A percentile compares a stretch with the other conserved stretches of the same genome.
Evolutionary conservation across 1,140 invertebrate genomes (phyloP).

Genomic region (Ceratina australensis): DNA sequence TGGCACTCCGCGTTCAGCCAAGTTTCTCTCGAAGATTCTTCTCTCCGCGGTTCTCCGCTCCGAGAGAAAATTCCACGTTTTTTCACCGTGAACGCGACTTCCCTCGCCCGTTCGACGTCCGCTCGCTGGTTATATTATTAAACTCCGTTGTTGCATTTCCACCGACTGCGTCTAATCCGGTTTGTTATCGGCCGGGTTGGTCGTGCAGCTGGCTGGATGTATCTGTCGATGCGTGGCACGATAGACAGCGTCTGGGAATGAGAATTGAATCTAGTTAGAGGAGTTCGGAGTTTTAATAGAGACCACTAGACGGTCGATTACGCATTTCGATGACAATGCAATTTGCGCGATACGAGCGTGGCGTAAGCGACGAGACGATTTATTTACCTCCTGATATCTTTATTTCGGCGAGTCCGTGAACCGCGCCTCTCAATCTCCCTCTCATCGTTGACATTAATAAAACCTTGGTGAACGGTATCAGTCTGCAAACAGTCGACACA

Average conservation of each 20-base stretch:
- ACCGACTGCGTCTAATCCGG: neutral
- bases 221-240: conserved; percentile 12
- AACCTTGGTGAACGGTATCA: conserved; percentile 35
- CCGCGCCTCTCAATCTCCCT: conserved; percentile 52
- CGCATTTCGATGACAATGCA: neutral
- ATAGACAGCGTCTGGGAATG: neutral
- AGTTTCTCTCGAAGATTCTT: conserved; percentile 17
- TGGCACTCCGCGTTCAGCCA: conserved; percentile 44
- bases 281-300: too few species aligned
- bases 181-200: conserved; percentile 6
- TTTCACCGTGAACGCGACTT: conserved; percentile 46
- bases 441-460: conserved; percentile 42
- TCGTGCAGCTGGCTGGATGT: neutral
- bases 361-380: neutral
- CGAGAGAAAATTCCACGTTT: conserved; percentile 66
- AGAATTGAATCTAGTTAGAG: neutral
- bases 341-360: neutral
- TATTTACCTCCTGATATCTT: conserved; percentile 36
- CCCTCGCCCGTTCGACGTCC: neutral
- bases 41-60: conserved; percentile 13
- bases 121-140: neutral
- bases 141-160: conserved; percentile 45
- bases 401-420: conserved; percentile 39
- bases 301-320: too few species aligned
- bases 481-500: conserved; percentile 38